A percentile compares a stretch with the other conserved stretches of the same genome.
These are phyloP conservation scores for Hemithea aestivaria DNA, from an alignment of 2,888 invertebrate species.

Conservation along the genomic window DNA sequence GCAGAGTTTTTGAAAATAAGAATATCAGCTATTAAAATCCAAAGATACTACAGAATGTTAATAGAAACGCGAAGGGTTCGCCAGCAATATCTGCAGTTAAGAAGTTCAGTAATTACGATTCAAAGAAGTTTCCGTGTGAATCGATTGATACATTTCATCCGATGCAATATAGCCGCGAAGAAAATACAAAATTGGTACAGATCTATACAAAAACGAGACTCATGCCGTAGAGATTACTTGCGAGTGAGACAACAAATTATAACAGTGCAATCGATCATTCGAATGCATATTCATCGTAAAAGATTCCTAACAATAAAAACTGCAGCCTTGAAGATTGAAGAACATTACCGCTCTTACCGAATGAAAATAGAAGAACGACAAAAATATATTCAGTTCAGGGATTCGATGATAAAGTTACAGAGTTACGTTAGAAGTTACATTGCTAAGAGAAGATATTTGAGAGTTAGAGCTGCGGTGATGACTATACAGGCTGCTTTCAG, in stretches of 20 bases:
- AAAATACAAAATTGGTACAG: slow-evolving; percentile 64
- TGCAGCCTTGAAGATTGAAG: slow-evolving; percentile 55
- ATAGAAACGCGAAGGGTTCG: slow-evolving; percentile 37
- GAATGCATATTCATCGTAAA: slow-evolving; percentile 49
- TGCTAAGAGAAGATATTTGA: slow-evolving; percentile 46
- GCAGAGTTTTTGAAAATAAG: slow-evolving; percentile 42
- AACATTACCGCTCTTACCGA: slow-evolving; percentile 52
- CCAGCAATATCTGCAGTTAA: slow-evolving; percentile 42
- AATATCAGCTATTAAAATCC: slow-evolving; percentile 53
- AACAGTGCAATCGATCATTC: slow-evolving; percentile 53
- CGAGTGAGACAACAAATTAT: slow-evolving; percentile 43
- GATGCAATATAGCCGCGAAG: slow-evolving; percentile 38
- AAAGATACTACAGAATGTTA: slow-evolving; percentile 52
- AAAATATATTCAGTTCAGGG: slow-evolving; percentile 35
- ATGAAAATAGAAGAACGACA: slow-evolving; percentile 35
- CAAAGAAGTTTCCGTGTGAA: slow-evolving; percentile 58
- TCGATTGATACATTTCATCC: slow-evolving; percentile 32
- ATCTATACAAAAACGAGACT: slow-evolving; percentile 40
- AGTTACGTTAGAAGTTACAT: slow-evolving; percentile 41
- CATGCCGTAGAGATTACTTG: slow-evolving; percentile 42
- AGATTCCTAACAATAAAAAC: slow-evolving; percentile 35
- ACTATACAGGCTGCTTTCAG: slow-evolving; percentile 62
- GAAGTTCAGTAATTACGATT: slow-evolving; percentile 40
- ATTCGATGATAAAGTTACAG: slow-evolving; percentile 42
- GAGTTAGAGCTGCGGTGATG: slow-evolving; percentile 39